Evolutionary conservation across 1,140 invertebrate genomes (phyloP).

Genomic region (Mycetomoellerius zeteki): DNA sequence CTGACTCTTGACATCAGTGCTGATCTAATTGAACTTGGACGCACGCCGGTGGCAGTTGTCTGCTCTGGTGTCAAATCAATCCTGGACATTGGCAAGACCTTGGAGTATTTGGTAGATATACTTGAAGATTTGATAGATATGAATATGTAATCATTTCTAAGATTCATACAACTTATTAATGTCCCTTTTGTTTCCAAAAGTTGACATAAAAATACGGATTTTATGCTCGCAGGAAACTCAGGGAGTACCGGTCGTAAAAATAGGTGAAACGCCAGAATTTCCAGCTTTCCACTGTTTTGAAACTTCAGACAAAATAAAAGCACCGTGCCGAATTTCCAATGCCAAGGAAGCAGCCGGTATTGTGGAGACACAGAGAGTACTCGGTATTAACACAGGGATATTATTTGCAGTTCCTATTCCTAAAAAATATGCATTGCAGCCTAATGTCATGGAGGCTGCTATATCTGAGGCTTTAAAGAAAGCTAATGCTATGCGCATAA

Average conservation of each 20-base stretch:
- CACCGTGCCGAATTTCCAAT: slow-evolving; percentile 90
- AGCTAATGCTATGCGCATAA: slow-evolving; percentile 89
- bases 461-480: slow-evolving; percentile 92
- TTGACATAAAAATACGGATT: background rate
- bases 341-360: slow-evolving; percentile 91
- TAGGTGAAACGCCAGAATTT: slow-evolving; percentile 89
- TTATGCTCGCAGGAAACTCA: slow-evolving; percentile 93
- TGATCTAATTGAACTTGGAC: slow-evolving; percentile 96
- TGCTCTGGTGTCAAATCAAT: slow-evolving; percentile 99
- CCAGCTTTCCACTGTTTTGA: slow-evolving; percentile 96
- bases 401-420: slow-evolving; percentile 97
- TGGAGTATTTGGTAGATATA: slow-evolving; percentile 95
- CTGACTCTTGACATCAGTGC: slow-evolving; percentile 97
- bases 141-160: background rate
- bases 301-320: slow-evolving; percentile 89
- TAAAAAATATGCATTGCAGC: slow-evolving; percentile 89
- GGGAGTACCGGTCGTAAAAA: slow-evolving; percentile 95
- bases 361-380: slow-evolving; percentile 87
- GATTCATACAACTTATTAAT: background rate
- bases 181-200: background rate
- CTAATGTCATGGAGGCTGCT: slow-evolving; percentile 89
- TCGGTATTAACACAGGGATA: slow-evolving; percentile 92
- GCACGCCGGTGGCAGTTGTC: slow-evolving; percentile 95
- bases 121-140: background rate
- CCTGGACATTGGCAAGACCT: slow-evolving; percentile 96